Evolutionary conservation across 2,797 vertebrate species (phyloP).

Genomic region (Merluccius polli): DNA sequence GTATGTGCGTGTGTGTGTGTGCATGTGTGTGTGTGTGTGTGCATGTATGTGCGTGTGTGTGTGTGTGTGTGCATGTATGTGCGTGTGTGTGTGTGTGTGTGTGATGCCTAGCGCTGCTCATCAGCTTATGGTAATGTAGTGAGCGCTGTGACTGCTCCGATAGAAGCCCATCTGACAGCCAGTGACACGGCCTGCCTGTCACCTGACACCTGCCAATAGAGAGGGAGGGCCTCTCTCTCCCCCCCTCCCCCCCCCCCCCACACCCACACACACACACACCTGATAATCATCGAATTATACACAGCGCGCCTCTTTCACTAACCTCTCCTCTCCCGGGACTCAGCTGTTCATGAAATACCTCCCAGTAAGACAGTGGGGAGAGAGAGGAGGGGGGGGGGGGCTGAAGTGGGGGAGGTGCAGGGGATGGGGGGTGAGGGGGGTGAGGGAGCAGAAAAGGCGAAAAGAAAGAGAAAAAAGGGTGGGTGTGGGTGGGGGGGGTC

Average conservation of each 20-base stretch:
- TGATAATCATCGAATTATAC: slow-evolving; percentile 83
- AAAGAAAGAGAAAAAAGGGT: slow-evolving; percentile 32
- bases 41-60: neutral
- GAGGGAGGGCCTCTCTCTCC: slow-evolving; percentile 41
- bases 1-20: neutral
- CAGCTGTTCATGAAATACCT: slow-evolving; percentile 92
- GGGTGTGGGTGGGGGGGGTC: slow-evolving; percentile 41
- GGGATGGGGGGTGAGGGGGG: slow-evolving; percentile 21
- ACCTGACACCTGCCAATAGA: slow-evolving; percentile 77
- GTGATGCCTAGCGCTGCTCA: slow-evolving; percentile 53
- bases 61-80: slow-evolving; percentile 38
- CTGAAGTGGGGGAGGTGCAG: slow-evolving; percentile 21
- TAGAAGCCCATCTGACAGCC: slow-evolving; percentile 76
- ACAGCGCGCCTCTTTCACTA: slow-evolving; percentile 77
- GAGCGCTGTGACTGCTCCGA: slow-evolving; percentile 68
- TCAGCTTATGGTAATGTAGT: slow-evolving; percentile 71
- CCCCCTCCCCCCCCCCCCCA: slow-evolving; percentile 9
- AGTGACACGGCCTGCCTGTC: slow-evolving; percentile 73
- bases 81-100: slow-evolving; percentile 14
- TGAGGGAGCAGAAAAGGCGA: slow-evolving; percentile 42
- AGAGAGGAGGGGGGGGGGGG: slow-evolving; percentile 38
- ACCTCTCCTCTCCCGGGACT: slow-evolving; percentile 79
- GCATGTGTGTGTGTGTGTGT: neutral
- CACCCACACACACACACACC: slow-evolving; percentile 51
- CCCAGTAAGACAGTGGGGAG: slow-evolving; percentile 72